Base-by-base conservation (phyloP, 1,140 invertebrate species). In the Cydia strobilella region DNA sequence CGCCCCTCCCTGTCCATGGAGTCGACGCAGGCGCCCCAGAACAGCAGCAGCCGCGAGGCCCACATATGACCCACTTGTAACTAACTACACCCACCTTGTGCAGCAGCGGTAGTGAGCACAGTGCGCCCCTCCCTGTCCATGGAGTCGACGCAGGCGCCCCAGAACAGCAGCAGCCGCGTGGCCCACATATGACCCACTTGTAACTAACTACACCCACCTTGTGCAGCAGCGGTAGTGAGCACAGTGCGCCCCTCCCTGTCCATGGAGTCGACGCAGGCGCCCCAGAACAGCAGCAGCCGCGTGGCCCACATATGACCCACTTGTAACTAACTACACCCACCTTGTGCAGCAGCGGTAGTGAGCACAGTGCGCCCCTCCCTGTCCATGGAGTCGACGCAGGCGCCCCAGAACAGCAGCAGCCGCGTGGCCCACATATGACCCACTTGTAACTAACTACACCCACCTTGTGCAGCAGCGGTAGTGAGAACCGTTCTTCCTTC, bases 401-500 rank as follows among this genome's bases (percentile, higher is more conserved):
- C 91, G 45, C 91, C 91, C 91, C 90, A 93, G 83, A 91, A 93
- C 78, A 93, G 85, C 78, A 93, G 80, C 71, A 91, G 77, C 1
- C 88, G 18, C 54, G 7, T 20, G 54, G 1, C 54, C 18, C n/a
- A n/a, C n/a, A n/a, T n/a, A n/a, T n/a, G n/a, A n/a, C n/a, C n/a
- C n/a, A n/a, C n/a, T n/a, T n/a, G n/a, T n/a, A n/a, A n/a, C n/a
- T n/a, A n/a, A n/a, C n/a, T n/a, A n/a, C n/a, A n/a, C 45, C 0
- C 3, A 54, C 51, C 51, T 39, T 27, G 96, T 7, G 96, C 96
- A 27, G 96, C 96, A 4, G 97, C 96, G 7, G 97, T 96, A 69
- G 95, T 96, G 0, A 96, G 88, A 3, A 96, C 97, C 0, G 97
- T 98, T 63, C 97, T 94, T 39, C 97, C 98, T 88, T 98, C 97